These are phyloP conservation scores for Anguilla rostrata DNA, from an alignment of 2,113 vertebrate genomes.

Conservation along the genomic window DNA sequence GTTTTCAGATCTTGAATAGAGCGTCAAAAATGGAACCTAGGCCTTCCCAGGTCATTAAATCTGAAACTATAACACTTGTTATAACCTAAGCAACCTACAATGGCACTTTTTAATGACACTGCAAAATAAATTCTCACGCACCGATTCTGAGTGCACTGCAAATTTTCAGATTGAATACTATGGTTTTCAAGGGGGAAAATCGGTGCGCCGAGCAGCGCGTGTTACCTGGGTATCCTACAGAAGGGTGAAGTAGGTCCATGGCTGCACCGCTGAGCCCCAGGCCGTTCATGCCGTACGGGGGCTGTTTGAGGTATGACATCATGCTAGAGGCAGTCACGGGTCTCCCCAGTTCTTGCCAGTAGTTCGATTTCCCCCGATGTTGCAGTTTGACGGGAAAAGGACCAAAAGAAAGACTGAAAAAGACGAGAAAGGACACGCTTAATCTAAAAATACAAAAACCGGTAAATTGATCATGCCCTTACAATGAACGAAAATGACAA, in stretches of 20 bases:
- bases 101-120: not conserved
- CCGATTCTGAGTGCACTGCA: not conserved
- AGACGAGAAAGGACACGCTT: not conserved
- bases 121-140: not conserved
- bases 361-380: slow-evolving; percentile 33
- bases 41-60: not conserved
- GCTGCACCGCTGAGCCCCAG: slow-evolving; percentile 87
- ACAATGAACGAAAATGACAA: not conserved
- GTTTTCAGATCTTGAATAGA: not conserved
- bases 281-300: slow-evolving; percentile 92
- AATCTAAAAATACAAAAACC: not conserved
- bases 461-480: not conserved
- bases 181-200: not conserved
- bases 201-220: not conserved
- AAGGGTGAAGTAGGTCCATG: slow-evolving; percentile 95
- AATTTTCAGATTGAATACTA: not conserved
- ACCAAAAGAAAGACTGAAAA: not conserved
- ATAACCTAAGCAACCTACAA: not conserved
- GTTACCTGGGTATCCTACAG: slow-evolving; percentile 90
- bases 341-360: slow-evolving; percentile 47
- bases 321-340: slow-evolving; percentile 77
- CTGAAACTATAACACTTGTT: not conserved
- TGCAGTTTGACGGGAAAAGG: slow-evolving; percentile 13
- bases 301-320: slow-evolving; percentile 99
- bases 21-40: not conserved